Base-by-base conservation (phyloP, 2,888 invertebrate genomes). In the Drosophila histrio region DNA sequence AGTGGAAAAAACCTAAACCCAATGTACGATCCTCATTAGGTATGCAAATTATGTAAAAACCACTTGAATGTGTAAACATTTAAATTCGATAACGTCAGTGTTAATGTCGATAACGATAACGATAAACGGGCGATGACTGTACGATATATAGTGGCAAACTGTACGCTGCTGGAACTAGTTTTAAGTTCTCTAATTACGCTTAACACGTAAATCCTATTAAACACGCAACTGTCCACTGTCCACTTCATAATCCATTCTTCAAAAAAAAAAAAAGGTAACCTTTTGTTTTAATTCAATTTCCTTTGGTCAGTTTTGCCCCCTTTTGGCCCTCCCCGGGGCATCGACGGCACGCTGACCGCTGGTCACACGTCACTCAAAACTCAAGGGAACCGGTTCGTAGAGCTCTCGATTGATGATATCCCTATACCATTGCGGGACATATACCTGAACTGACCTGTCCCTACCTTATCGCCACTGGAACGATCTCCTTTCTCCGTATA, bases 11-110 rank as follows among this genome's bases (percentile, higher is more conserved):
- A 17, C 15, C 2, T 7, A 9, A 47, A 2, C 11, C 58, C 30
- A 57, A 73, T 56, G 63, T 53, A 66, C 46, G 61, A 72, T 52
- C 15, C 80, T 88, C 78, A 85, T 85, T 85, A 78, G 78, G 73
- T 76, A 85, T 85, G 84, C 66, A 75, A 85, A 85, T 85, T 77
- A 86, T 74, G 56, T 52, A 67, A 67, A 81, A 87, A 79, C 84
- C 86, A 84, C 84, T 85, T 88, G 68, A 88, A 86, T 80, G 83
- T 88, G 85, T 86, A 88, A 85, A 88, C 84, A 85, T 76, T 73
- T 47, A 49, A 62, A 71, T 60, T 61, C 58, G 62, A 65, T 79
- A 66, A 64, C 49, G 61, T 39, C 57, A 65, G 36, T 54, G 21
- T 13, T 13, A 11, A n/a, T n/a, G n/a, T n/a, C n/a, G n/a, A n/a